Percentiles rank a stretch among this genome's conserved stretches.
Conservation (phyloP, 1,140 invertebrate species). For the Trachymyrmex cornetzi region DNA sequence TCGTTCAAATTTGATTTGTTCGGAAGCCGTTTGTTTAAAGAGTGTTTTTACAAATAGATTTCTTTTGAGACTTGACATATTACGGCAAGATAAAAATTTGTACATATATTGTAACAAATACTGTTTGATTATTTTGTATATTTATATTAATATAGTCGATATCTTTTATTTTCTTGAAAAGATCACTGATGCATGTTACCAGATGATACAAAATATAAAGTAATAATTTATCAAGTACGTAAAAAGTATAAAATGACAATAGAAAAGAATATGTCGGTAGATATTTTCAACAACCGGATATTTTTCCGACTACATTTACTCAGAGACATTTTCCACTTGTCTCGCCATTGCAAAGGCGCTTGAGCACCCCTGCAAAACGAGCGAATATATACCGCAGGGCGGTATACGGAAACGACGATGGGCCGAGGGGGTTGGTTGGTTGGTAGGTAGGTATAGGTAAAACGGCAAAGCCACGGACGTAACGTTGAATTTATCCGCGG, state of each 20-base stretch:
- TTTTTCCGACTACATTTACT: slow-evolving; percentile 43
- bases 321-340: slow-evolving; percentile 61
- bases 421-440: slow-evolving; percentile 35
- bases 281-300: slow-evolving; percentile 14
- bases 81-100: background rate
- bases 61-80: background rate
- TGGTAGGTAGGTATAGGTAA: slow-evolving; percentile 79
- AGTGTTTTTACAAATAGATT: background rate
- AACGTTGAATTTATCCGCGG: slow-evolving; percentile 85
- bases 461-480: slow-evolving; percentile 84
- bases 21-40: no score
- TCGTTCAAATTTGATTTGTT: no score
- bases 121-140: background rate
- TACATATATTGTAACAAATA: background rate
- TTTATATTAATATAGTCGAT: background rate
- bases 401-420: slow-evolving; percentile 41
- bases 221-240: background rate
- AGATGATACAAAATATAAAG: background rate
- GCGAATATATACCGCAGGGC: slow-evolving; percentile 67
- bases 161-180: background rate
- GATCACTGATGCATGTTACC: background rate
- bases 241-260: slow-evolving; percentile 12
- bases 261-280: background rate
- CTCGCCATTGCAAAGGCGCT: slow-evolving; percentile 64
- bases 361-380: slow-evolving; percentile 73